These are phyloP conservation scores for Eurystomus gularis DNA, from an alignment of 2,113 vertebrate species.

Conservation along the genomic window DNA sequence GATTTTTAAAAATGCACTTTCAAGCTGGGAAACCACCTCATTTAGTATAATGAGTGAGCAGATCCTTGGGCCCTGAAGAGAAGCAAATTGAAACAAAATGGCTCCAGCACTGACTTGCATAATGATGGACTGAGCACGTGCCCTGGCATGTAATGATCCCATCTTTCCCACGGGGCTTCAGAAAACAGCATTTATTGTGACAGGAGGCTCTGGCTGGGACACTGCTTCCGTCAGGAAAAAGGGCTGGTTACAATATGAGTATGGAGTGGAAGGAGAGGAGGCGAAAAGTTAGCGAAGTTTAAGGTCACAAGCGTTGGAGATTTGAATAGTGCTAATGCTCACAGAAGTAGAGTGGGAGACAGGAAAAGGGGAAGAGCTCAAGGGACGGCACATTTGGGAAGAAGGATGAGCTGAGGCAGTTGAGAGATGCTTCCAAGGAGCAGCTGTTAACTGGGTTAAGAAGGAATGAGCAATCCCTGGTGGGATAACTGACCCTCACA, in stretches of 20 bases:
- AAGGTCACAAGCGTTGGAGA: neutral
- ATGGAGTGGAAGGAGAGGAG: neutral
- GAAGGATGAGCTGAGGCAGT: neutral
- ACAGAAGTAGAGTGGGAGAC: neutral
- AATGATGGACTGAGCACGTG: slow-evolving; percentile 40
- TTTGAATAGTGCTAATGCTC: neutral
- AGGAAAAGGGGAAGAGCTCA: neutral
- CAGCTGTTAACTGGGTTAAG: neutral
- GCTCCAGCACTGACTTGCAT: slow-evolving; percentile 47
- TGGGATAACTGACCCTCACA: neutral
- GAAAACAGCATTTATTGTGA: neutral
- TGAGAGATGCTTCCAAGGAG: neutral
- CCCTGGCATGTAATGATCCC: slow-evolving; percentile 30
- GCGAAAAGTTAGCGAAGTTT: neutral
- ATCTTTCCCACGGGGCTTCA: slow-evolving; percentile 20
- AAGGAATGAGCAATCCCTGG: neutral
- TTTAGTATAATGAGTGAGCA: slow-evolving; percentile 68
- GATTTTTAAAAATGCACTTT: slow-evolving; percentile 65
- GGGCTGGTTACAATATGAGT: neutral
- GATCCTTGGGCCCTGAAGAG: slow-evolving; percentile 63
- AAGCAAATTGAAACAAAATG: slow-evolving; percentile 67
- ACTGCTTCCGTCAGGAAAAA: neutral
- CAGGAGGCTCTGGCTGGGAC: neutral
- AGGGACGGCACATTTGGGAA: neutral
- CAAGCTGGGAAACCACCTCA: slow-evolving; percentile 68